phyloP scores from a whole-genome alignment of 2,797 vertebrate species.

The Pitangus sulphuratus region DNA sequence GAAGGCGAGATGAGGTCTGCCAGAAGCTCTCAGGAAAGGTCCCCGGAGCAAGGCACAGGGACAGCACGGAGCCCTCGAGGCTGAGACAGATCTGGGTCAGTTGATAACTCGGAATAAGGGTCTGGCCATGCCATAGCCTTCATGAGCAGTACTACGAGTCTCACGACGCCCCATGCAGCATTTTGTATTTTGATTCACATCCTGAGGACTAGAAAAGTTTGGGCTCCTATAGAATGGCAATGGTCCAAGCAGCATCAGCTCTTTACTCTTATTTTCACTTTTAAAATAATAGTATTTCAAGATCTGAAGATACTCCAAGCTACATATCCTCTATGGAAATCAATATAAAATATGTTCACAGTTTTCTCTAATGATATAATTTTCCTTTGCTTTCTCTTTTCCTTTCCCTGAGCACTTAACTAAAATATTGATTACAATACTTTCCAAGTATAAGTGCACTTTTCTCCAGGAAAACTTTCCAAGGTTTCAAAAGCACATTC shows the following conservation, averaged over 20 bases:
- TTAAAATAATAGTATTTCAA: not conserved
- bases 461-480: not conserved
- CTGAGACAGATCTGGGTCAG: rapidly evolving
- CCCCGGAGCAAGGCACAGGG: not conserved
- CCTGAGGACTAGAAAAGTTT: not conserved
- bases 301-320: not conserved
- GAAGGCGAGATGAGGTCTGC: not conserved
- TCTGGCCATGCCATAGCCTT: not conserved
- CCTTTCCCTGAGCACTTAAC: not conserved
- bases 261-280: not conserved
- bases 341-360: not conserved
- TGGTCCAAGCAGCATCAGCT: not conserved
- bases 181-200: not conserved
- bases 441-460: not conserved
- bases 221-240: not conserved
- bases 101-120: not conserved
- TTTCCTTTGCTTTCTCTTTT: not conserved
- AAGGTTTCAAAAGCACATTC: not conserved
- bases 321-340: not conserved
- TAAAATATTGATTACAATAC: not conserved
- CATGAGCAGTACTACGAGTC: rapidly evolving
- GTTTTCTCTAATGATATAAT: not conserved
- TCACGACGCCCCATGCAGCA: not conserved
- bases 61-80: not conserved
- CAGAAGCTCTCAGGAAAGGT: not conserved